Base-by-base conservation (phyloP, 2,888 invertebrate species). In the Microctonus aethiopoides region DNA sequence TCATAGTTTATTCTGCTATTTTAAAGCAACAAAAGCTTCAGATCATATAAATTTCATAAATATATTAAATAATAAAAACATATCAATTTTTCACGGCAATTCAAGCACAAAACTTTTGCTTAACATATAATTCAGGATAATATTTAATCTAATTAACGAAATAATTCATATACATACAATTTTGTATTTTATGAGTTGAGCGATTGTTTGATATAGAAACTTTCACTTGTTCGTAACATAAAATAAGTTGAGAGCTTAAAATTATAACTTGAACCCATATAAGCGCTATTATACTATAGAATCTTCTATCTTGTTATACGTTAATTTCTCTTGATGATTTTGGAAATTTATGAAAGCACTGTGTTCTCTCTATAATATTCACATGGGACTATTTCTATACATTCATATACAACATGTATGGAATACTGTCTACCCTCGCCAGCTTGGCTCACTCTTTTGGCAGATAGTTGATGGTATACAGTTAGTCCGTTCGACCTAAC, bases 261-360 rank as follows among this genome's bases (percentile, higher is more conserved):
- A 3, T 57, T 66, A 57, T 56, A 39, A n/a, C 41, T 36, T 36
- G 46, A 51, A 57, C 41, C 66, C 20, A 16, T 32, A 5, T 13
- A 11, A 63, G 32, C 22, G 20, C 64, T 16, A 46, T 20, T 7
- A 46, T n/a, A 46, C n/a, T 16, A 46, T 46, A 16, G 16, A 46
- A 46, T 46, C 46, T 46, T 46, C 26, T 39, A 54, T 67, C 54
- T 70, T 41, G 73, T 74, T 74, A 64, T 66, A 57, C 68, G 72
- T 66, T 80, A 80, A 81, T 81, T 80, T 76, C 75, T 77, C 79
- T 78, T 76, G 77, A 77, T 78, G 74, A 79, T 78, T 74, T 74
- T 71, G 65, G 67, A 76, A 75, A 77, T 77, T 76, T 72, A 51
- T 67, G 72, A 67, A 68, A 75, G 71, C 76, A 67, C 65, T 69